Base-by-base conservation (phyloP, 2,888 invertebrate species). In the Hemithea aestivaria region DNA sequence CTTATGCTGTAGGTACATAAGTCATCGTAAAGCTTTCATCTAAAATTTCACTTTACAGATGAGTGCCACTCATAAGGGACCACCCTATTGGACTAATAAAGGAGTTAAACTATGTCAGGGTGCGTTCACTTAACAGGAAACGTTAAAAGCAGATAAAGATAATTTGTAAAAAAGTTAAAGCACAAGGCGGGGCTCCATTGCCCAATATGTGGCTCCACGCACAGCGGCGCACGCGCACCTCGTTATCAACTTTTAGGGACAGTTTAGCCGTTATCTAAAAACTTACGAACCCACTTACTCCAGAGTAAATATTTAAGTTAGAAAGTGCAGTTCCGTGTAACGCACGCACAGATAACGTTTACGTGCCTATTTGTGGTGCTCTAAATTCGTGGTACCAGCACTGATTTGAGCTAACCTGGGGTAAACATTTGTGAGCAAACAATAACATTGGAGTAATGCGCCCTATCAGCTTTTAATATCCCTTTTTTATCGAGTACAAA, bases 251-350 rank as follows among this genome's bases (percentile, higher is more conserved):
- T 67, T 54, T 79, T 71, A 65, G 79, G 81, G 81, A 74, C 79
- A 78, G 82, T 73, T 72, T 62, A 53, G 22, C 33, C 62, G 66
- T 84, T 85, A 85, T 85, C 85, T 85, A 66, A 66, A 32, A 62
- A 70, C 63, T 69, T 72, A 68, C 65, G 64, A 71, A 71, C 72
- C 74, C 76, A 74, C 76, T 81, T 78, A 76, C 77, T 73, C 69
- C 56, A 74, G 67, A 70, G 61, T 69, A 78, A 87, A 87, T 73
- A 84, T 87, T 85, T 84, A 73, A 75, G 63, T 76, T 84, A 84
- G 85, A 87, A 85, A 87, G 87, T 87, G 84, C 78, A 76, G 79
- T 83, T 81, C 72, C 82, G 75, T 85, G 87, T 85, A 80, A 73
- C 71, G 67, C 72, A 79, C 74, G 56, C 62, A 65, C 50, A 79